phyloP scores from a whole-genome alignment of 2,113 vertebrate genomes.

The Panthera tigris region DNA sequence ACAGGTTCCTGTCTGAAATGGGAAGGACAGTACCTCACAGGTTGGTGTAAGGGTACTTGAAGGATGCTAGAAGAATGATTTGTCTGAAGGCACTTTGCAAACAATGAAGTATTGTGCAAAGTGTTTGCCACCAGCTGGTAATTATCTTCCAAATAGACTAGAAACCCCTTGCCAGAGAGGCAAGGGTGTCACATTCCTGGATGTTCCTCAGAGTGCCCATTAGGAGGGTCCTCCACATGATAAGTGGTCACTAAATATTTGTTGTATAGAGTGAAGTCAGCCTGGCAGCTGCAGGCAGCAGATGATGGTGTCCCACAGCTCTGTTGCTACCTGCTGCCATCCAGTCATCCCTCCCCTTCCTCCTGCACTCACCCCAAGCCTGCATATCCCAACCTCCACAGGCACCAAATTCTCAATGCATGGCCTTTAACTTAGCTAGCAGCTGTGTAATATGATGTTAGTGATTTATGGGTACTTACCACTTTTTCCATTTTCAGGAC shows the following conservation, averaged over 20 bases:
- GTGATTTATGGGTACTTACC: not conserved
- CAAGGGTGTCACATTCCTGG: not conserved
- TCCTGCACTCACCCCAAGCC: not conserved
- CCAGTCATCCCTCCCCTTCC: not conserved
- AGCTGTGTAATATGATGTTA: not conserved
- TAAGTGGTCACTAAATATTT: not conserved
- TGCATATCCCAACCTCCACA: not conserved
- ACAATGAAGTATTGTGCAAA: not conserved
- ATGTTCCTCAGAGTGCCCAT: not conserved
- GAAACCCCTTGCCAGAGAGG: not conserved
- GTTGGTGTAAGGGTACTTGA: not conserved
- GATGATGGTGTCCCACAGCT: not conserved
- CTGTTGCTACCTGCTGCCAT: not conserved
- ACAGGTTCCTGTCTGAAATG: not conserved
- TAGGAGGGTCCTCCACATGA: not conserved
- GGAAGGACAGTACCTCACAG: not conserved
- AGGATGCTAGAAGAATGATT: not conserved
- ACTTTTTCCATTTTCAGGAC: not conserved
- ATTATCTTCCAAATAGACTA: not conserved
- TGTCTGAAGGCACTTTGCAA: not conserved
- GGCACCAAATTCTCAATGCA: not conserved
- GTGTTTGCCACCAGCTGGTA: not conserved
- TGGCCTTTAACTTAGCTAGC: not conserved
- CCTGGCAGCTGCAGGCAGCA: constrained; percentile 27
- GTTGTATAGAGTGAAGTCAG: not conserved